Conservation (phyloP, 2,797 vertebrate species). For the Tamandua tetradactyla region DNA sequence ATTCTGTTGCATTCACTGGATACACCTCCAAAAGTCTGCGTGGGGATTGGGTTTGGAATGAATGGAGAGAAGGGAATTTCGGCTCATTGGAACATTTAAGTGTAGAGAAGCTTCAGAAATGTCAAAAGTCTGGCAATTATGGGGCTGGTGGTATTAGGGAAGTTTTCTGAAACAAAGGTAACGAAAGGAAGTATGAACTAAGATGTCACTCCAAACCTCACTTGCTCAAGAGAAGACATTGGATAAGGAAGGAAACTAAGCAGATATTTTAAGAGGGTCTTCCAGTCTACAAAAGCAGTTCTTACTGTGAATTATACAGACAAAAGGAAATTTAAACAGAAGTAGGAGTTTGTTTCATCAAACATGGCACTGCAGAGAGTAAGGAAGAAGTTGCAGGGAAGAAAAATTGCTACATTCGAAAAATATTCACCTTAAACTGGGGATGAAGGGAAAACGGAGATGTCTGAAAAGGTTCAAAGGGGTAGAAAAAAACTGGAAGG, state of each 20-base stretch:
- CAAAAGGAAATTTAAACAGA: conserved; percentile 45
- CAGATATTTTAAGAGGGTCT: conserved; percentile 37
- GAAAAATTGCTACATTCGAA: conserved; percentile 19
- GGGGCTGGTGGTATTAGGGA: background rate
- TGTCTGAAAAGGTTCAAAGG: background rate
- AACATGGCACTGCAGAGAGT: background rate
- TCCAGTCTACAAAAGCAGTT: conserved; percentile 43
- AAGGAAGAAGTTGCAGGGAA: background rate
- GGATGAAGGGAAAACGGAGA: conserved; percentile 7
- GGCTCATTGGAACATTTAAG: background rate
- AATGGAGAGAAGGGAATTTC: background rate
- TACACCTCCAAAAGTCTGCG: background rate
- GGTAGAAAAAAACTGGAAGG: background rate
- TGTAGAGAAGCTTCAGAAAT: background rate
- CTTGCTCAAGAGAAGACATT: conserved; percentile 4
- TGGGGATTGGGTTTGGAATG: background rate
- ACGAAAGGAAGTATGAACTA: background rate
- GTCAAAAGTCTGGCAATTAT: background rate
- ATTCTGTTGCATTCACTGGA: background rate
- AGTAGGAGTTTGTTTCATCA: conserved; percentile 36
- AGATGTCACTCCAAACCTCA: background rate
- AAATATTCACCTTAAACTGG: background rate
- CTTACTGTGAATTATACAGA: conserved; percentile 10
- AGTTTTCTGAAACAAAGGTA: conserved; percentile 51
- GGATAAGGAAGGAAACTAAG: conserved; percentile 42